Conservation (phyloP, 2,113 vertebrate species). For the Ellobius talpinus region DNA sequence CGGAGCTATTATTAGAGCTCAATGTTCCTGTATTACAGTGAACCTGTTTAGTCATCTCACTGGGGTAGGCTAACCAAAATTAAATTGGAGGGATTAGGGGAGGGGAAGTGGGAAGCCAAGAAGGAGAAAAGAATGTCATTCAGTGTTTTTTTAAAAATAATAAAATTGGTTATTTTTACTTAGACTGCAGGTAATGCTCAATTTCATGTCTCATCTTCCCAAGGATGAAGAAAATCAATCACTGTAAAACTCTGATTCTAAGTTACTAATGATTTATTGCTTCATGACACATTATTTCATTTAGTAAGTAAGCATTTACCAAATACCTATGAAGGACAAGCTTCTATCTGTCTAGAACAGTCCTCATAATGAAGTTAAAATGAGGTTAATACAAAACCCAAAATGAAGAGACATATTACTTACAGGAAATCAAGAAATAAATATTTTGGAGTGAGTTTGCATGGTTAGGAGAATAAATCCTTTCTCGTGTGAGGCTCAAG, state of each 20-base stretch:
- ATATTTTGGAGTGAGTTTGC: not conserved
- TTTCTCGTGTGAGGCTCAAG: not conserved
- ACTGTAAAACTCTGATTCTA: conserved; percentile 1
- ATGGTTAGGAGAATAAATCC: not conserved
- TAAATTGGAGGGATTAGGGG: not conserved
- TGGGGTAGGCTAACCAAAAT: conserved; percentile 5
- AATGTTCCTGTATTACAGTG: not conserved
- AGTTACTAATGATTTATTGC: not conserved
- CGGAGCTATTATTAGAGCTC: not conserved
- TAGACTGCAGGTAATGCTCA: not conserved
- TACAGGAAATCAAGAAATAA: not conserved
- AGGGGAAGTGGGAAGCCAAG: not conserved
- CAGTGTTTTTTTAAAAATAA: not conserved
- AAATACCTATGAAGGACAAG: not conserved
- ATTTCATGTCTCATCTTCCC: not conserved
- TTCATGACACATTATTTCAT: not conserved
- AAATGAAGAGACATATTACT: conserved; percentile 11
- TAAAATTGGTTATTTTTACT: not conserved
- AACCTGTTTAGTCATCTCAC: not conserved
- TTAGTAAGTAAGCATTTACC: conserved; percentile 34
- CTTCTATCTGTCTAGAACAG: not conserved
- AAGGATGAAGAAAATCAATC: not conserved
- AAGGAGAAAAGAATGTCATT: not conserved
- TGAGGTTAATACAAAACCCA: not conserved
- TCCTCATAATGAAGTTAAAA: not conserved